Evolutionary conservation across 2,888 invertebrate genomes (phyloP).

Genomic region (Allolobophora icterica): DNA sequence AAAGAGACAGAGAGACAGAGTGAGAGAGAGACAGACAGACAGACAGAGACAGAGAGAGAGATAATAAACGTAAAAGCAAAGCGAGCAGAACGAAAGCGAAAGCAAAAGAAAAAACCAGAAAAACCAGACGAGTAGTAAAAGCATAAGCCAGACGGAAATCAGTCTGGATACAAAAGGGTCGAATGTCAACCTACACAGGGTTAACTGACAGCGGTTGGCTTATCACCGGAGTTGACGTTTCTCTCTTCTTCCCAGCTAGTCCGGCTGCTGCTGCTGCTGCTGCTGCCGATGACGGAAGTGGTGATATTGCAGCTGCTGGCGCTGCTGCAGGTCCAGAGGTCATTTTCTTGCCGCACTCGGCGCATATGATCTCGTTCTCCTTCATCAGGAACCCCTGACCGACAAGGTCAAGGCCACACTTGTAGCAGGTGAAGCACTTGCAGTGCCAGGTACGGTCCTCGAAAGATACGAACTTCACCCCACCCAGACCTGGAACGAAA

Average conservation of each 20-base stretch:
- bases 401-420: constrained; percentile 27
- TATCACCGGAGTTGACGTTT: background rate
- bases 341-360: background rate
- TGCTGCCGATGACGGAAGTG: background rate
- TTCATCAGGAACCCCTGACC: constrained; percentile 35
- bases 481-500: constrained; percentile 19
- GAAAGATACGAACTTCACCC: constrained; percentile 33
- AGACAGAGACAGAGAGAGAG: no score
- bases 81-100: background rate
- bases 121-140: background rate
- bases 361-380: constrained; percentile 12
- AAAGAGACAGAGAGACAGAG: no score
- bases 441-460: constrained; percentile 38
- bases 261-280: background rate
- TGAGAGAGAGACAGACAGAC: no score
- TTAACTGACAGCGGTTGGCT: background rate
- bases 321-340: background rate
- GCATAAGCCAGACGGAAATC: background rate
- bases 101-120: background rate
- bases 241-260: background rate
- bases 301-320: background rate
- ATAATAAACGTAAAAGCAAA: background rate
- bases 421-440: constrained; percentile 36
- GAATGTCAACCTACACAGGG: background rate
- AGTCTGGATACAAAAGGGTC: background rate